phyloP scores from a whole-genome alignment of 2,113 vertebrate species.

The Callaeas wilsoni region DNA sequence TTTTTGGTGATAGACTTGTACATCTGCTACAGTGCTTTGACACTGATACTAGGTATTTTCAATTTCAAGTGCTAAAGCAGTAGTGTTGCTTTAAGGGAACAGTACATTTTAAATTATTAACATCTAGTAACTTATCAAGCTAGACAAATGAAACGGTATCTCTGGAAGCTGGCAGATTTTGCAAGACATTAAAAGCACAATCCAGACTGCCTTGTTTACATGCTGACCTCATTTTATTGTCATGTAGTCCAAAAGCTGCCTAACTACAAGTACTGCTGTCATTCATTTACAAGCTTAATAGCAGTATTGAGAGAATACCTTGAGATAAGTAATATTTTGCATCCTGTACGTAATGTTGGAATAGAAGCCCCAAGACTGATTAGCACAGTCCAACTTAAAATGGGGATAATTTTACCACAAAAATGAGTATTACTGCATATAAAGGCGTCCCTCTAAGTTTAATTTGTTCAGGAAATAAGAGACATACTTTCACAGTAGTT shows the following conservation, averaged over 20 bases:
- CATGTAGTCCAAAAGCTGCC: neutral
- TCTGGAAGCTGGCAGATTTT: neutral
- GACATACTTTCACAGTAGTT: neutral
- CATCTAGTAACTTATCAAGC: neutral
- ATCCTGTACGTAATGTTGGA: neutral
- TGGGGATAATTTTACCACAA: neutral
- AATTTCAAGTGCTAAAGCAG: neutral
- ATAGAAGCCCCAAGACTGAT: neutral
- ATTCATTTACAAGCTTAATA: neutral
- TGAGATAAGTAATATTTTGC: neutral
- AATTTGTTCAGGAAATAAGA: neutral
- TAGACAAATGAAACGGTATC: neutral
- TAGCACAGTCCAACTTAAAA: neutral
- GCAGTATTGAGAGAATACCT: neutral
- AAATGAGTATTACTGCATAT: neutral
- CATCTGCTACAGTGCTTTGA: neutral
- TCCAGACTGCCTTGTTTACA: neutral
- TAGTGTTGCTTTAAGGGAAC: neutral
- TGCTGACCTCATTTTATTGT: slow-evolving; percentile 11
- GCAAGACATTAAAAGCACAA: neutral
- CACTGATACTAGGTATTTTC: neutral
- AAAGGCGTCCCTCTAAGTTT: neutral
- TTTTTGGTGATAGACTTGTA: neutral
- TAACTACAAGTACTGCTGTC: neutral
- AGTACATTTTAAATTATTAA: neutral